Base-by-base conservation (phyloP, 1,140 invertebrate genomes). In the Elymnias hypermnestra region DNA sequence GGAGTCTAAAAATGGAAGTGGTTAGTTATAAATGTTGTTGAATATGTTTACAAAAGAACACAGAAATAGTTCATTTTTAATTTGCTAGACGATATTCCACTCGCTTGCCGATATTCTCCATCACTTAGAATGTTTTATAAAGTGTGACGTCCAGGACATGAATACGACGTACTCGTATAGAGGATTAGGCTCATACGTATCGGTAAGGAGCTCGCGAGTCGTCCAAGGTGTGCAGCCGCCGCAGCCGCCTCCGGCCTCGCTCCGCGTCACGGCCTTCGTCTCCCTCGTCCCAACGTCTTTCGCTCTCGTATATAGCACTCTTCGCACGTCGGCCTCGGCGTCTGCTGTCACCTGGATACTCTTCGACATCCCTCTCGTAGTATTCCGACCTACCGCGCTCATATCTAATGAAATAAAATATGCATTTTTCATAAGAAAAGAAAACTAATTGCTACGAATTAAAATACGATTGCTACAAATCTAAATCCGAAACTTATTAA, bases 371-470 rank as follows among this genome's bases (percentile, higher is more conserved):
- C 4, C 69, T 60, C 18, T 79, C 71, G 36, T 69, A 69, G 28
- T 73, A 72, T 38, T 84, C 81, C 4, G 79, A 83, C 17, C 67
- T 62, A 10, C 72, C 72, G 2, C 81, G 72, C 6, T 73, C 63
- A 13, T 18, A 28, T 15, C 72, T 72, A 35, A 4, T 26, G 43
- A 36, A 2, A 15, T n/a, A n/a, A n/a, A n/a, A n/a, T n/a, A n/a
- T n/a, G n/a, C n/a, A n/a, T n/a, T n/a, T n/a, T n/a, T n/a, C n/a
- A n/a, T n/a, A n/a, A n/a, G n/a, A n/a, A n/a, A n/a, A n/a, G n/a
- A n/a, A n/a, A n/a, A n/a, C n/a, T n/a, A n/a, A n/a, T n/a, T n/a
- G n/a, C n/a, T n/a, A n/a, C n/a, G n/a, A n/a, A n/a, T n/a, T n/a
- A n/a, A n/a, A n/a, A n/a, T n/a, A n/a, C n/a, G n/a, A n/a, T n/a